Conservation (phyloP, 2,797 vertebrate genomes). For the Coranthus polyacanthus region DNA sequence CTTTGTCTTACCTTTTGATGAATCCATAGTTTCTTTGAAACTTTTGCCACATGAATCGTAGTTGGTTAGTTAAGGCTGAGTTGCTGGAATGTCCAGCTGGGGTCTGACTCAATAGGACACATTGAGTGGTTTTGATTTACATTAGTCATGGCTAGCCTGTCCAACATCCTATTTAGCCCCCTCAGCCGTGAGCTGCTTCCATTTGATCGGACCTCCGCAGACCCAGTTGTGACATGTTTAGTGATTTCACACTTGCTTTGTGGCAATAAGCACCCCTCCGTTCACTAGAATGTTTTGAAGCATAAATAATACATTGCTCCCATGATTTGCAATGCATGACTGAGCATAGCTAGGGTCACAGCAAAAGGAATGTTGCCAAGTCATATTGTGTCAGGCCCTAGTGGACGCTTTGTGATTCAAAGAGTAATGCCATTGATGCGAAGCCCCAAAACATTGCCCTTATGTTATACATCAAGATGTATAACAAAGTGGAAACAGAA, state of each 20-base stretch:
- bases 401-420: constrained; percentile 39
- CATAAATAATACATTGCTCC: constrained; percentile 82
- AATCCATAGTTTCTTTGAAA: constrained; percentile 61
- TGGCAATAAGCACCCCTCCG: constrained; percentile 55
- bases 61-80: constrained; percentile 44
- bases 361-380: constrained; percentile 83
- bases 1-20: constrained; percentile 41
- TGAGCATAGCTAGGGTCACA: constrained; percentile 80
- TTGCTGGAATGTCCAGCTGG: constrained; percentile 67
- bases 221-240: constrained; percentile 75
- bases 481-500: background rate
- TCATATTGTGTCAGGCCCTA: constrained; percentile 63
- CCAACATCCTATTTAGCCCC: constrained; percentile 50
- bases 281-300: constrained; percentile 71
- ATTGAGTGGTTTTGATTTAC: constrained; percentile 63
- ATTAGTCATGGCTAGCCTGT: constrained; percentile 57
- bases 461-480: constrained; percentile 9
- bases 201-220: constrained; percentile 56
- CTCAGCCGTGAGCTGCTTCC: constrained; percentile 35
- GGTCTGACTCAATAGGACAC: constrained; percentile 48
- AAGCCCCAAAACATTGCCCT: background rate
- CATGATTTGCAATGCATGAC: constrained; percentile 84
- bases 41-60: constrained; percentile 21
- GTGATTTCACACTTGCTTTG: constrained; percentile 77
- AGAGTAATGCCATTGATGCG: constrained; percentile 35